Percentiles rank a stretch among this genome's conserved stretches.
phyloP scores from a whole-genome alignment of 2,888 invertebrate species.

The Andrena bucephala region DNA sequence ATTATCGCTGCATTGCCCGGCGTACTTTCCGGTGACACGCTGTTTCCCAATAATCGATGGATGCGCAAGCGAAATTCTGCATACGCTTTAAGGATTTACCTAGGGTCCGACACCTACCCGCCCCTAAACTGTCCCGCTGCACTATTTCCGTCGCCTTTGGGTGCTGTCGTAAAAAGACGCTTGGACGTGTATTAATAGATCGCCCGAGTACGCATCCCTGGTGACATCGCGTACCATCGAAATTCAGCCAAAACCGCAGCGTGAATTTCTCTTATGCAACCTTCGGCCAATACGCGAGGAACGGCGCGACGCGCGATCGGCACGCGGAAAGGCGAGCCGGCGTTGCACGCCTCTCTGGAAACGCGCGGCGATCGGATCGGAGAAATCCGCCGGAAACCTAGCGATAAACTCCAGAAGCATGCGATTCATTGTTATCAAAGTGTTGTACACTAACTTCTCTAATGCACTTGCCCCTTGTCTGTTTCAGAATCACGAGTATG shows the following conservation, averaged over 20 bases:
- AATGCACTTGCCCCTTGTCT: slow-evolving; percentile 46
- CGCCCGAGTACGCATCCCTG: slow-evolving; percentile 64
- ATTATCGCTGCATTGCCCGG: neutral
- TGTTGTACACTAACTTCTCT: slow-evolving; percentile 1
- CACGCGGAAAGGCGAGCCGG: slow-evolving; percentile 12
- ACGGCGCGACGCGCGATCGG: slow-evolving; percentile 6
- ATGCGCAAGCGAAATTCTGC: slow-evolving; percentile 3
- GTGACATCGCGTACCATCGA: slow-evolving; percentile 68
- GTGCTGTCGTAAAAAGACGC: slow-evolving; percentile 70
- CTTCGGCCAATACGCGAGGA: slow-evolving; percentile 28
- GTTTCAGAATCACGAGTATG: slow-evolving; percentile 84
- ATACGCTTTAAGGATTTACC: slow-evolving; percentile 54
- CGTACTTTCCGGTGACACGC: neutral
- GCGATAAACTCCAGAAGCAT: neutral
- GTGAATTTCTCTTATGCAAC: slow-evolving; percentile 65
- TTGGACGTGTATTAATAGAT: slow-evolving; percentile 74
- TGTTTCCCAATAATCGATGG: slow-evolving; percentile 12
- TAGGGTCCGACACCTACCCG: slow-evolving; percentile 49
- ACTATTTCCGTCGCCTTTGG: slow-evolving; percentile 73
- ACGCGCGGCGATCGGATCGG: slow-evolving; percentile 9
- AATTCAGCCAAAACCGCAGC: slow-evolving; percentile 63
- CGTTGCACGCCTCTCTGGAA: neutral
- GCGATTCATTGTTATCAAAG: neutral
- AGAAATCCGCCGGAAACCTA: neutral
- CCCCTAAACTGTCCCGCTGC: slow-evolving; percentile 62